Conservation (phyloP, 1,140 invertebrate genomes). For the Leptopilina clavipes region DNA sequence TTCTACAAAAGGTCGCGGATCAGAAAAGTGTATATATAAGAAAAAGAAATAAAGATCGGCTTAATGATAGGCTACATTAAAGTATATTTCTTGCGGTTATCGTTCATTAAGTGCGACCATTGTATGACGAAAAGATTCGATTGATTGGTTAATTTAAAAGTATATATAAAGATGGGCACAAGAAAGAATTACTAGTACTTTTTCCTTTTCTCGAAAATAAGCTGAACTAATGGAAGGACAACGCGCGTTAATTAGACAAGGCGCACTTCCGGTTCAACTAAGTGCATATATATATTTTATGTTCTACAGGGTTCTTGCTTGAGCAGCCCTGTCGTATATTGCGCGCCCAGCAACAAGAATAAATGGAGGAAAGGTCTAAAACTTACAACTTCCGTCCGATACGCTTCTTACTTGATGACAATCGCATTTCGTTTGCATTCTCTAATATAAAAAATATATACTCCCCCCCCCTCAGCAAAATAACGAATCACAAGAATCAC, state of each 20-base stretch:
- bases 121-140: slow-evolving; percentile 64
- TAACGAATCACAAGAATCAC: too few species aligned
- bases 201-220: slow-evolving; percentile 42
- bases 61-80: slow-evolving; percentile 51
- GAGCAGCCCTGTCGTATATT: slow-evolving; percentile 24
- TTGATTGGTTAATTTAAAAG: slow-evolving; percentile 73
- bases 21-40: too few species aligned
- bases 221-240: slow-evolving; percentile 52
- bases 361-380: slow-evolving; percentile 47
- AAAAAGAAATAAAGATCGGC: slow-evolving; percentile 54
- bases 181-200: too few species aligned
- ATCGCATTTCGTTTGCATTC: background rate
- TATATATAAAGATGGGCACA: too few species aligned
- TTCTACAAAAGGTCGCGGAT: background rate
- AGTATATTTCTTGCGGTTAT: slow-evolving; percentile 53
- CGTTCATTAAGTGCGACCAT: slow-evolving; percentile 68
- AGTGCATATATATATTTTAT: slow-evolving; percentile 50
- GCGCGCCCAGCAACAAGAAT: slow-evolving; percentile 5
- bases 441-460: background rate
- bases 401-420: slow-evolving; percentile 28
- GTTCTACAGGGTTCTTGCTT: slow-evolving; percentile 41
- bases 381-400: slow-evolving; percentile 60
- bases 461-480: too few species aligned
- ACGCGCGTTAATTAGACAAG: slow-evolving; percentile 62
- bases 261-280: slow-evolving; percentile 57